phyloP scores from a whole-genome alignment of 2,888 invertebrate species.

The Drosophila tripunctata region DNA sequence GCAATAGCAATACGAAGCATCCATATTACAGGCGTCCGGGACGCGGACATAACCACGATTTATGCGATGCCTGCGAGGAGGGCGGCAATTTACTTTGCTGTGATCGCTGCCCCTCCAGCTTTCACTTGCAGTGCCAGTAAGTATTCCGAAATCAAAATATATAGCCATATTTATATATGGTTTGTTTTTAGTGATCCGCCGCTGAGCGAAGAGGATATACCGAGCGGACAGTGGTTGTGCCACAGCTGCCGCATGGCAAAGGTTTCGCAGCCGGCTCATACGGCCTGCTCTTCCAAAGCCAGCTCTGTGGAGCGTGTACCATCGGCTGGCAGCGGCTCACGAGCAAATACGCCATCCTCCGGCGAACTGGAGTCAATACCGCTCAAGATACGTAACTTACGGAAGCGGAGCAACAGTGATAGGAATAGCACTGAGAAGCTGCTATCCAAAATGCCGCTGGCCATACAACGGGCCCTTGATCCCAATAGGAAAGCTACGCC shows the following conservation, averaged over 20 bases:
- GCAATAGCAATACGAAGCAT: slow-evolving; percentile 88
- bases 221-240: slow-evolving; percentile 96
- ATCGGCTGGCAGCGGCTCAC: slow-evolving; percentile 83
- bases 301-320: slow-evolving; percentile 83
- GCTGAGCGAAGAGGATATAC: slow-evolving; percentile 94
- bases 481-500: slow-evolving; percentile 86
- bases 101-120: slow-evolving; percentile 97
- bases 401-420: slow-evolving; percentile 83
- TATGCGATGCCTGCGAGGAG: slow-evolving; percentile 97
- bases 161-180: too few relatives aligned
- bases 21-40: slow-evolving; percentile 94
- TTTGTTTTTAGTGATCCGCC: slow-evolving; percentile 92
- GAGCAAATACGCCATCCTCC: slow-evolving; percentile 80
- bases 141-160: slow-evolving; percentile 18
- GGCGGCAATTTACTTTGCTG: slow-evolving; percentile 98
- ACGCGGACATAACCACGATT: slow-evolving; percentile 95
- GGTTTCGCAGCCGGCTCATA: slow-evolving; percentile 74
- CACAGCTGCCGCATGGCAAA: slow-evolving; percentile 88
- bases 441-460: slow-evolving; percentile 77
- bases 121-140: slow-evolving; percentile 98
- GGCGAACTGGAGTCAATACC: slow-evolving; percentile 81
- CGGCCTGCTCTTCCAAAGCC: slow-evolving; percentile 84
- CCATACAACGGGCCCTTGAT: slow-evolving; percentile 82
- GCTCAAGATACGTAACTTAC: slow-evolving; percentile 84
- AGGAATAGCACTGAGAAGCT: slow-evolving; percentile 80